A percentile compares a stretch with the other conserved stretches of the same genome.
These are phyloP conservation scores for Sycophila texana DNA, from an alignment of 2,888 invertebrate species.

Conservation along the genomic window DNA sequence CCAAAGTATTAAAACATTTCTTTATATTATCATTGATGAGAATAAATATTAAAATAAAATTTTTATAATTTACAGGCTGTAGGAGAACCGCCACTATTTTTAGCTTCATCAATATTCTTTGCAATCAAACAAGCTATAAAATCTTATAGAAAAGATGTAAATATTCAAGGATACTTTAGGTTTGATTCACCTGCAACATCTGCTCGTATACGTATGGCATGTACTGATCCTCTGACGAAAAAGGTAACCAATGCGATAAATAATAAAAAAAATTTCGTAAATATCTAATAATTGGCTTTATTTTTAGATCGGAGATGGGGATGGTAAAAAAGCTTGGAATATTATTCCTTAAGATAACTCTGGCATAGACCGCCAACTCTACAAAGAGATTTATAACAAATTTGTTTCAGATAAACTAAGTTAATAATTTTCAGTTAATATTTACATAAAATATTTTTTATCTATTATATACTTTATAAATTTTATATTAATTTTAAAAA, in stretches of 20 bases:
- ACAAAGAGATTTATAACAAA: constrained; percentile 36
- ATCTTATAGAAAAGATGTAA: constrained; percentile 85
- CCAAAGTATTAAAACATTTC: constrained; percentile 82
- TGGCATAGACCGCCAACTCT: no score
- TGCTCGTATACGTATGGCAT: constrained; percentile 92
- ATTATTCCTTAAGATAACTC: constrained; percentile 39
- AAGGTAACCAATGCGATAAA: constrained; percentile 78
- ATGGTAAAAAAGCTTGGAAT: constrained; percentile 62
- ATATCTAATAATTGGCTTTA: neutral
- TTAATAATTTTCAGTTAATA: neutral
- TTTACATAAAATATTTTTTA: no score
- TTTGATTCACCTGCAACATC: constrained; percentile 92
- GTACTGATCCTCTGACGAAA: constrained; percentile 87
- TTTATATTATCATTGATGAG: neutral
- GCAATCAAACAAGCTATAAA: constrained; percentile 92
- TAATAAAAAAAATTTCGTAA: constrained; percentile 1
- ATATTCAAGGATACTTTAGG: constrained; percentile 79
- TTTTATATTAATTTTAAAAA: constrained; percentile 31
- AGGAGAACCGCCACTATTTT: constrained; percentile 95
- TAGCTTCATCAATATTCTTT: constrained; percentile 91
- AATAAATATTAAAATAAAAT: constrained; percentile 17
- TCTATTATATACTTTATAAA: constrained; percentile 20
- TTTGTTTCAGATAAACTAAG: neutral
- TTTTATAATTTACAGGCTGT: constrained; percentile 83
- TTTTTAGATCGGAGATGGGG: constrained; percentile 61